Percentiles rank a stretch among this genome's conserved stretches.
Evolutionary conservation across 2,797 vertebrate species (phyloP).

Genomic region (Chaetophractus vellerosus): DNA sequence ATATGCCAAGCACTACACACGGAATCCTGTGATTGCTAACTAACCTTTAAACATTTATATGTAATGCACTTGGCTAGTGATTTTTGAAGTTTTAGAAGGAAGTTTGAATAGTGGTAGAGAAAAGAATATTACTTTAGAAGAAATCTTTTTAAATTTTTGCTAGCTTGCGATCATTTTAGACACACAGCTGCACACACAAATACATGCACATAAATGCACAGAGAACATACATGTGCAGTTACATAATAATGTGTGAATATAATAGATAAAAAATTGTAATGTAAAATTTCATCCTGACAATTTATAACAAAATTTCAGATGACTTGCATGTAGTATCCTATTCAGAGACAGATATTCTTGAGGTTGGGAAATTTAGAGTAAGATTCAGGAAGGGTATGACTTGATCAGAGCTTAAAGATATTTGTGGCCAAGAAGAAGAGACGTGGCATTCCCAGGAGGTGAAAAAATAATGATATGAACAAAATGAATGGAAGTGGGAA

Average conservation of each 20-base stretch:
- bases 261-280: background rate
- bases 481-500: background rate
- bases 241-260: background rate
- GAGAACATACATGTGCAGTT: background rate
- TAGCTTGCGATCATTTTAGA: background rate
- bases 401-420: background rate
- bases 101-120: background rate
- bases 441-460: background rate
- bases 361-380: background rate
- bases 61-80: background rate
- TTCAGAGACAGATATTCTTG: background rate
- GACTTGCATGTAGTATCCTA: background rate
- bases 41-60: background rate
- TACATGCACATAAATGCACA: background rate
- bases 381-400: background rate
- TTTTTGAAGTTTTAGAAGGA: background rate
- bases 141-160: no score
- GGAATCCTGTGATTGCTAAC: background rate
- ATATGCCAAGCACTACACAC: background rate
- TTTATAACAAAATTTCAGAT: conserved; percentile 12
- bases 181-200: background rate
- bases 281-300: background rate
- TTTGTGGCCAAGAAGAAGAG: background rate
- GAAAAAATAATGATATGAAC: background rate
- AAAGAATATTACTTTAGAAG: background rate